phyloP scores from a whole-genome alignment of 2,888 invertebrate species.

The Dorcus hopei region DNA sequence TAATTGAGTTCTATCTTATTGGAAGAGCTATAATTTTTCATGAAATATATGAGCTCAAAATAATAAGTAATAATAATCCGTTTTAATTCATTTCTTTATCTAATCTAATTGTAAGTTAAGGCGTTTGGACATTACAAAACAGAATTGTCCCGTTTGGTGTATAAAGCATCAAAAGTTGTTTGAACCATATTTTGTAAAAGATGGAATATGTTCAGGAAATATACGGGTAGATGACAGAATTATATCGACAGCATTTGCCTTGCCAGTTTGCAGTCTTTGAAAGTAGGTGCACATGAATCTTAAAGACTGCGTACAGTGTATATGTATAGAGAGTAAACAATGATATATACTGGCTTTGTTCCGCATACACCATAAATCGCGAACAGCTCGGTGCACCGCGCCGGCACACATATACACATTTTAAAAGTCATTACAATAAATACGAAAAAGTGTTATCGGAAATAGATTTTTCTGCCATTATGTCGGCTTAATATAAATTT shows the following conservation, averaged over 20 bases:
- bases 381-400: neutral
- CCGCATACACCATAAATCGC: neutral
- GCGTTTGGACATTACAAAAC: no score
- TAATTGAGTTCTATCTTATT: no score
- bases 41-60: no score
- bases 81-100: no score
- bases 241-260: conserved; percentile 7
- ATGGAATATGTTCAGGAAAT: no score
- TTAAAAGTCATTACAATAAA: conserved; percentile 6
- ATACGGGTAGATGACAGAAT: neutral
- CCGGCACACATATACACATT: neutral
- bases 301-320: neutral
- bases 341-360: conserved; percentile 6
- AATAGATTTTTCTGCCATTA: conserved; percentile 7
- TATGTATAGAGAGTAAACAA: neutral
- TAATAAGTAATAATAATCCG: no score
- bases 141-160: no score
- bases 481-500: conserved; percentile 2
- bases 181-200: no score
- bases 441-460: conserved; percentile 5
- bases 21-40: no score
- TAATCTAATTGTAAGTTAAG: no score
- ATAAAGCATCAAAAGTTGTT: no score
- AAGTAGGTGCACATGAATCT: conserved; percentile 7
- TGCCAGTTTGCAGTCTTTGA: neutral